Percentiles rank a stretch among this genome's conserved stretches.
phyloP scores from a whole-genome alignment of 1,140 invertebrate genomes.

The Macrostomum lignano region DNA sequence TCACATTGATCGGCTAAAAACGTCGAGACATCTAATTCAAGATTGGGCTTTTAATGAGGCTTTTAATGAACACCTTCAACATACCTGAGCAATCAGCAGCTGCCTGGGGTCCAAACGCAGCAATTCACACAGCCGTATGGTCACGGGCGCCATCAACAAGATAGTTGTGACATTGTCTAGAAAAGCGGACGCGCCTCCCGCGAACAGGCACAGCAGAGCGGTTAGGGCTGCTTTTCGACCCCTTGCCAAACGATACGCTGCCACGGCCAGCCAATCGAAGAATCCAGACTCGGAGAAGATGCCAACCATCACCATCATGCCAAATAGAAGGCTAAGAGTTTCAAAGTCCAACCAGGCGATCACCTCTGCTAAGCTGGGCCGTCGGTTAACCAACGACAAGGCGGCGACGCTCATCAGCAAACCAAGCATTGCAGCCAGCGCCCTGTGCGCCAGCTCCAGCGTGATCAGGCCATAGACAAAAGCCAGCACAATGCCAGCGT shows the following conservation, averaged over 20 bases:
- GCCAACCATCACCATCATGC: constrained; percentile 68
- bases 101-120: constrained; percentile 50
- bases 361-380: constrained; percentile 42
- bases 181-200: constrained; percentile 48
- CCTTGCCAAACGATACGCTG: too few species aligned
- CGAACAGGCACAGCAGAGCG: constrained; percentile 46
- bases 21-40: too few species aligned
- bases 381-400: constrained; percentile 39
- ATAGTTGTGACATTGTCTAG: constrained; percentile 65
- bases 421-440: constrained; percentile 49
- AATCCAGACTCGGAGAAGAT: constrained; percentile 56
- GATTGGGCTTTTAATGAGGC: too few species aligned
- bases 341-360: constrained; percentile 61
- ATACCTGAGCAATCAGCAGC: constrained; percentile 30
- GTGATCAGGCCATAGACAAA: too few species aligned
- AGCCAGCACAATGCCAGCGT: too few species aligned
- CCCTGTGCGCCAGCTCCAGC: constrained; percentile 38
- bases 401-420: constrained; percentile 44
- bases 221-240: constrained; percentile 56
- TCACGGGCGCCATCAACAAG: constrained; percentile 54
- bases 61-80: too few species aligned
- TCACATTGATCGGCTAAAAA: too few species aligned
- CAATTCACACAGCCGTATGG: constrained; percentile 58
- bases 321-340: constrained; percentile 48
- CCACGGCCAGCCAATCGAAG: constrained; percentile 55